Evolutionary conservation across 2,797 vertebrate genomes (phyloP).

Genomic region (Sternotherus odoratus): DNA sequence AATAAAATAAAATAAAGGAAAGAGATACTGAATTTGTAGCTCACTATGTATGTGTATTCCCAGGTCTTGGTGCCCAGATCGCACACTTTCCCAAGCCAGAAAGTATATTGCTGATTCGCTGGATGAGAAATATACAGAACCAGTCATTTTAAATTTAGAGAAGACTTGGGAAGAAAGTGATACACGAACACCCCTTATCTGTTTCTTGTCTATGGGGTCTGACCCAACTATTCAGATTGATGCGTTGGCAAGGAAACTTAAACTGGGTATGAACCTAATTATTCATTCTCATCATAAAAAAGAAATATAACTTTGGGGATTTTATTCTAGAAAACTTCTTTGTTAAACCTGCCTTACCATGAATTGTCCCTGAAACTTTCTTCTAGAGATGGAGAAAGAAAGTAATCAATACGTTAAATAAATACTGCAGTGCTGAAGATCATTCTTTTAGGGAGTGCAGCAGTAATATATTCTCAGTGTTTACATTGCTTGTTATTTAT

Average conservation of each 20-base stretch:
- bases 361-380: neutral
- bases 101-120: constrained; percentile 86
- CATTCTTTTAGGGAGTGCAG: neutral
- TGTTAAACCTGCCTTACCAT: neutral
- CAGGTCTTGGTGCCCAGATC: constrained; percentile 90
- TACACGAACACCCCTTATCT: constrained; percentile 84
- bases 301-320: neutral
- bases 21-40: constrained; percentile 9
- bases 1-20: neutral
- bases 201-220: constrained; percentile 90
- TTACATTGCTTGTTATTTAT: neutral
- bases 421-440: neutral
- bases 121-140: constrained; percentile 84
- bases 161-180: constrained; percentile 89
- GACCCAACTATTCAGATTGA: constrained; percentile 88
- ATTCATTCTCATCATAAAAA: neutral
- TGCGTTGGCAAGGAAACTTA: constrained; percentile 84
- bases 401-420: neutral
- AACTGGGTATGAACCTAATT: constrained; percentile 80
- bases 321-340: neutral
- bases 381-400: neutral
- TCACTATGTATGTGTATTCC: constrained; percentile 37
- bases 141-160: constrained; percentile 86
- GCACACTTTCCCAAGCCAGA: constrained; percentile 86
- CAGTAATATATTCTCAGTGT: neutral